Percentiles rank a stretch among this genome's conserved stretches.
Conservation (phyloP, 2,888 invertebrate species). For the Aspidiotus rigidus region DNA sequence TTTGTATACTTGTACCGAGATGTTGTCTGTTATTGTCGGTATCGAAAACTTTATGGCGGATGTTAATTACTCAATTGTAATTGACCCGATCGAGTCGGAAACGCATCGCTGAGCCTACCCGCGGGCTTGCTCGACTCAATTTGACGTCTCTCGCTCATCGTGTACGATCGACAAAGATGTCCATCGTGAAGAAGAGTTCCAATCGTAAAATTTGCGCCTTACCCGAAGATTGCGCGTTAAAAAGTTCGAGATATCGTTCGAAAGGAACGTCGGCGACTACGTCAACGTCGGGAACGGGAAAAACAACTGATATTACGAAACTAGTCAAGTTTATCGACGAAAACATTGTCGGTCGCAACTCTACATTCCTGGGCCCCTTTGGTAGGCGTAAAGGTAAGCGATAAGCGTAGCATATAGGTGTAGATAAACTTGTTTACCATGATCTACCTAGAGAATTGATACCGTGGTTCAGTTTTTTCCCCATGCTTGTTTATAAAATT, state of each 20-base stretch:
- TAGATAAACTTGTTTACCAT: slow-evolving; percentile 1
- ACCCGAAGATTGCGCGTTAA: slow-evolving; percentile 40
- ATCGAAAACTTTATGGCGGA: too few relatives aligned
- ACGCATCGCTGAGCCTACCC: too few relatives aligned
- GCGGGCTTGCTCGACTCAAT: too few relatives aligned
- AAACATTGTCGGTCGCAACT: slow-evolving; percentile 69
- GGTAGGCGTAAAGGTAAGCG: slow-evolving; percentile 44
- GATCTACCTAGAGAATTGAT: not conserved
- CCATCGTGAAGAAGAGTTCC: slow-evolving; percentile 36
- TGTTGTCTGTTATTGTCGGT: too few relatives aligned
- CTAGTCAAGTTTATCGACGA: slow-evolving; percentile 70
- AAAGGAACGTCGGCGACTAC: slow-evolving; percentile 43
- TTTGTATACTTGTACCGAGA: too few relatives aligned
- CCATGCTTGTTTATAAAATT: not conserved
- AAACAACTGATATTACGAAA: slow-evolving; percentile 58
- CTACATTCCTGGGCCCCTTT: slow-evolving; percentile 72
- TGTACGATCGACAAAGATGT: slow-evolving; percentile 8
- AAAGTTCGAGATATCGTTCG: slow-evolving; percentile 37
- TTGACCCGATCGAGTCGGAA: too few relatives aligned
- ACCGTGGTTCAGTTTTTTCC: not conserved
- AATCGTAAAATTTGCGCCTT: slow-evolving; percentile 40
- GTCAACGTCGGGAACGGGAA: slow-evolving; percentile 44
- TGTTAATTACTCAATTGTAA: too few relatives aligned
- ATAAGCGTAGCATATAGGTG: not conserved
- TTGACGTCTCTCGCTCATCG: too few relatives aligned